Evolutionary conservation across 2,113 vertebrate genomes (phyloP).

Genomic region (Xenus cinereus): DNA sequence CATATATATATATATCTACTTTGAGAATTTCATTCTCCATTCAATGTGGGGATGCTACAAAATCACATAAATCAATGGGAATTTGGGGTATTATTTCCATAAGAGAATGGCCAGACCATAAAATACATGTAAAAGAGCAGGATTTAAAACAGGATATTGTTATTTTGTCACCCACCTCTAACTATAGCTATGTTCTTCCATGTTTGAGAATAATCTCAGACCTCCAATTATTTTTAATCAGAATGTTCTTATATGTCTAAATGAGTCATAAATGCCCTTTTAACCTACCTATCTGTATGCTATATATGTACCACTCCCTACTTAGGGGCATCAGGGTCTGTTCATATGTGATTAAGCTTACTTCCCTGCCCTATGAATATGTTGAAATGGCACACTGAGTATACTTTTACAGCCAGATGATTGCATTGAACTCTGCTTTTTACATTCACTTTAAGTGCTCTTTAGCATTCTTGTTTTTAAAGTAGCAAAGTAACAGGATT

Average conservation of each 20-base stretch:
- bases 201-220: background rate
- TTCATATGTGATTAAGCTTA: background rate
- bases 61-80: background rate
- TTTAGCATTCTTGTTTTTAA: background rate
- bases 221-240: background rate
- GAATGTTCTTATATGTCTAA: background rate
- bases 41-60: background rate
- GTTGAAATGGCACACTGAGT: background rate
- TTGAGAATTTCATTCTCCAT: background rate
- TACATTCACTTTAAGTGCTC: background rate
- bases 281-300: background rate
- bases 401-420: background rate
- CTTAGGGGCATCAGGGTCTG: background rate
- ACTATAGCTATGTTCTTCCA: background rate
- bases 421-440: background rate
- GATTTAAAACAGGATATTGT: background rate
- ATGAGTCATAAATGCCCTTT: background rate
- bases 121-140: background rate
- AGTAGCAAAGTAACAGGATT: background rate
- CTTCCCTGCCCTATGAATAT: background rate
- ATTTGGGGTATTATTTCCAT: background rate
- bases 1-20: background rate
- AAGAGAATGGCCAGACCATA: background rate
- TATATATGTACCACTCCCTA: background rate
- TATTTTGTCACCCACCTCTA: background rate